Evolutionary conservation across 2,888 invertebrate genomes (phyloP), one percentile per base, ranked within the genome.

Genomic region (Microplitis manilae): DNA sequence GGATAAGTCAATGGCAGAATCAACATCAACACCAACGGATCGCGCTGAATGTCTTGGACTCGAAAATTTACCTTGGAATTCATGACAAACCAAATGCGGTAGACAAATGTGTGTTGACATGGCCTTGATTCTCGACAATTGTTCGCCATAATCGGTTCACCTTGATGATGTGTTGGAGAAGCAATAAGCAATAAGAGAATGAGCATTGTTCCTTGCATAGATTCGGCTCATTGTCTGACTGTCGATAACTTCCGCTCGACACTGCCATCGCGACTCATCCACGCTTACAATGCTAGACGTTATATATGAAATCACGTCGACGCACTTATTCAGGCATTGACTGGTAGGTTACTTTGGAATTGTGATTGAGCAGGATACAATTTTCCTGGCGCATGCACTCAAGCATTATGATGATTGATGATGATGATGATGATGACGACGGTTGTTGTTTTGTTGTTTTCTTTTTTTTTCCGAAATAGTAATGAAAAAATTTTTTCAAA

Each of bases 161-260:
- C 50, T 50, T 50, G 50, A 84, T 81, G 82, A 13, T 30, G 83
- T 81, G 79, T 82, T 69, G 77, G 69, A 75, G 79, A 80, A 79
- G 81, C 73, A 77, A 80, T 78, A 78, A 83, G 84, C 84, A 86
- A 80, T 82, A 75, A 77, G 77, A 81, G 69, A 77, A 80, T 78
- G 77, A 83, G 84, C 84, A 86, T 87, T 87, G 86, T 88, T 86
- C 72, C 59, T 60, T 84, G 81, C 83, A 85, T 82, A 83, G 80
- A 83, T 86, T 85, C 85, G 82, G 77, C 78, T 79, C 78, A 83
- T 72, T 76, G 62, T 68, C 84, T 87, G 86, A 87, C 86, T 88
- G 87, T 86, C 82, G 83, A 82, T 82, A 84, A 85, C 86, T 86
- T 87, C 86, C 87, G 85, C 83, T 79, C 82, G 9, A 17, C 40